Conservation (phyloP, 1,140 invertebrate species). For the Sweltsa coloradensis region DNA sequence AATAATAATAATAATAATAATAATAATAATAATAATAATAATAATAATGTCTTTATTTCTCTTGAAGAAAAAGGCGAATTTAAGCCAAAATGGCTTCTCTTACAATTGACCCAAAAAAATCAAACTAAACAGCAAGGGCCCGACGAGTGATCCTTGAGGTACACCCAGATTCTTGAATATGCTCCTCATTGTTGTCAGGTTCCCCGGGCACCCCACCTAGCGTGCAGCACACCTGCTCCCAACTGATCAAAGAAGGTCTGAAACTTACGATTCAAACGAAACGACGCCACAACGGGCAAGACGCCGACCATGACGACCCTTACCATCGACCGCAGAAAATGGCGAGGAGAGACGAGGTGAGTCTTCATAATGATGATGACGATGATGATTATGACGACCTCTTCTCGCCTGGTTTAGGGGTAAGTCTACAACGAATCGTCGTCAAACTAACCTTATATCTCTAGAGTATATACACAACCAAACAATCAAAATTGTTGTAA, state of each 20-base stretch:
- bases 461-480: too few species aligned
- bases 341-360: slow-evolving; percentile 45
- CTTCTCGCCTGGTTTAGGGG: slow-evolving; percentile 16
- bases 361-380: slow-evolving; percentile 21
- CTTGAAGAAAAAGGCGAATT: too few species aligned
- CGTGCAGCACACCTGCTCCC: slow-evolving; percentile 71
- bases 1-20: too few species aligned
- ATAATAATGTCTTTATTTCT: too few species aligned
- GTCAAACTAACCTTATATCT: too few species aligned
- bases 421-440: too few species aligned
- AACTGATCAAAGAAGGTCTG: slow-evolving; percentile 80
- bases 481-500: too few species aligned
- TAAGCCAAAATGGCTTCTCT: too few species aligned
- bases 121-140: not conserved
- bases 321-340: slow-evolving; percentile 28
- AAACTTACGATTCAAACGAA: slow-evolving; percentile 83
- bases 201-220: slow-evolving; percentile 41
- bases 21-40: too few species aligned
- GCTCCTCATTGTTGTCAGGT: too few species aligned
- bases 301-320: slow-evolving; percentile 10
- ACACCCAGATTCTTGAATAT: too few species aligned
- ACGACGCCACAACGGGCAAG: slow-evolving; percentile 52
- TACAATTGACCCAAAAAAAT: not conserved
- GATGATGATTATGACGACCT: slow-evolving; percentile 17
- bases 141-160: too few species aligned